phyloP scores from a whole-genome alignment of 1,140 invertebrate species.

The Zaprionus taronus region DNA sequence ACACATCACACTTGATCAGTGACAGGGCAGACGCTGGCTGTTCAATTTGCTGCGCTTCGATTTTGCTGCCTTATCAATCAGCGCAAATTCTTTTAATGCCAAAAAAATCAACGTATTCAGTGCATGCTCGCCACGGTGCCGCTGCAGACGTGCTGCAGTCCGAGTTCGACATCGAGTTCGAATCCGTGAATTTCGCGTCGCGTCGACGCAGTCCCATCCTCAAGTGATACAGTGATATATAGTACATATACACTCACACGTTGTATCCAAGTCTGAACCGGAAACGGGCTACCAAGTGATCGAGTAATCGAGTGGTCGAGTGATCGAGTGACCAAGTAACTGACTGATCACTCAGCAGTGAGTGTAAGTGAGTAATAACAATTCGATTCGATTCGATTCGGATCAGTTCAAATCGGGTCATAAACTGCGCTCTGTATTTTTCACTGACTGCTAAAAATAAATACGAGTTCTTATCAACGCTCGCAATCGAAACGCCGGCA shows the following conservation, averaged over 20 bases:
- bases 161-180: constrained; percentile 10
- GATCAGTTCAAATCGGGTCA: constrained; percentile 49
- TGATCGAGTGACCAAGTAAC: constrained; percentile 10
- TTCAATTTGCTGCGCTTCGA: constrained; percentile 66
- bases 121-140: constrained; percentile 67
- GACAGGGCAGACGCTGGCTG: constrained; percentile 62
- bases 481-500: constrained; percentile 65
- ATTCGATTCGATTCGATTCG: constrained; percentile 11
- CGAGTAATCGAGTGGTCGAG: constrained; percentile 13
- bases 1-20: constrained; percentile 53
- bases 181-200: constrained; percentile 14
- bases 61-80: constrained; percentile 74
- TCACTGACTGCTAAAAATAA: constrained; percentile 67
- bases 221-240: constrained; percentile 12
- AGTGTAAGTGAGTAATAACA: constrained; percentile 20
- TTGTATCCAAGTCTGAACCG: constrained; percentile 2
- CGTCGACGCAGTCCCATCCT: background rate
- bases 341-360: constrained; percentile 16
- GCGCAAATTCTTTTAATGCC: constrained; percentile 71
- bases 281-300: constrained; percentile 8
- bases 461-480: constrained; percentile 60
- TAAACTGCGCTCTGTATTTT: constrained; percentile 37
- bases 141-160: constrained; percentile 72
- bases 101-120: constrained; percentile 68
- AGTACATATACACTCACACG: background rate